A percentile compares a stretch with the other conserved stretches of the same genome.
Evolutionary conservation across 2,797 vertebrate species (phyloP).

Genomic region (Rhinoraja longicauda): DNA sequence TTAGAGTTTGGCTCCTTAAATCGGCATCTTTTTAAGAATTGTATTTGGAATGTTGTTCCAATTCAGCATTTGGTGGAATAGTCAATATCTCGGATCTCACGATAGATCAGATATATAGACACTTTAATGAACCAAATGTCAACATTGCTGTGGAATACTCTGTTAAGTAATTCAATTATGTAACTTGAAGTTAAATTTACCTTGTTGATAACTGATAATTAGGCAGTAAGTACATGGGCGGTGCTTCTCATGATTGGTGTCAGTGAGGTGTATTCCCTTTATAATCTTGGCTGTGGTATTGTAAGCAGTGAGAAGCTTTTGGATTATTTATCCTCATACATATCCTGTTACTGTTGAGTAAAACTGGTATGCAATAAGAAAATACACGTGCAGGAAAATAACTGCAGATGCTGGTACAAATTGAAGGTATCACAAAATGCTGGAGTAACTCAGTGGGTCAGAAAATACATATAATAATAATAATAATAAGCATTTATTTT

Average conservation of each 20-base stretch:
- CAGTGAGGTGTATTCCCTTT: background rate
- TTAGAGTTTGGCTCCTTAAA: background rate
- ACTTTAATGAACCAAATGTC: background rate
- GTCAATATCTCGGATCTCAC: background rate
- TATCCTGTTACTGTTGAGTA: background rate
- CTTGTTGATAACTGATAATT: background rate
- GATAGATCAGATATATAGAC: background rate
- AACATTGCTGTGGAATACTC: background rate
- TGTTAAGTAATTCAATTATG: background rate
- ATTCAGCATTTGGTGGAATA: background rate
- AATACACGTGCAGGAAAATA: too few species aligned
- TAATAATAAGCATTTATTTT: too few species aligned
- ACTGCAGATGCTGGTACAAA: too few species aligned
- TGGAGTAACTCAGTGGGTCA: too few species aligned
- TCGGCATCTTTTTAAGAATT: background rate
- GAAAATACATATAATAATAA: too few species aligned
- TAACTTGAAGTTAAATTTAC: background rate
- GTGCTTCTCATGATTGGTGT: background rate
- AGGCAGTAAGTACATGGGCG: background rate
- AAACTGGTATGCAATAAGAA: background rate
- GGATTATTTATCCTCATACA: background rate
- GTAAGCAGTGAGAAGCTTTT: background rate
- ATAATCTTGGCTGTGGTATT: background rate
- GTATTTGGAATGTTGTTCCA: background rate
- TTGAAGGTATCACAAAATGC: too few species aligned